Evolutionary conservation across 2,113 vertebrate genomes (phyloP).

Genomic region (Mionectes macconnelli): DNA sequence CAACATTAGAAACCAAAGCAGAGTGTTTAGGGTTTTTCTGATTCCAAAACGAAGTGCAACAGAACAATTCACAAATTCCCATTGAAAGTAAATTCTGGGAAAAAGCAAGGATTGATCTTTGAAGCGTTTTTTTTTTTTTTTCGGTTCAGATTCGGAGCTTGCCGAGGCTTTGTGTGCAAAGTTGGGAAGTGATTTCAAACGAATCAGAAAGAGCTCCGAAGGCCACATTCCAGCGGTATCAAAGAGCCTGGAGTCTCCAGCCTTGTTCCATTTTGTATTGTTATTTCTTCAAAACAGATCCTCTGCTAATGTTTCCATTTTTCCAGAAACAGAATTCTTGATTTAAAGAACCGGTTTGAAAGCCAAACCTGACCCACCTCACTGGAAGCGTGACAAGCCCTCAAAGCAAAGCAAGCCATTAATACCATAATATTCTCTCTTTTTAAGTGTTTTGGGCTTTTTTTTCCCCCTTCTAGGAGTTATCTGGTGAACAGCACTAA

Average conservation of each 20-base stretch:
- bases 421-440: neutral
- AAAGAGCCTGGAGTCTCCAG: neutral
- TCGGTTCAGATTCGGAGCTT: neutral
- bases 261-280: neutral
- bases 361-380: neutral
- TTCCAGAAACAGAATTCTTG: neutral
- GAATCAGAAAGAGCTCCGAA: neutral
- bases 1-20: neutral
- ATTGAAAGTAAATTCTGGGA: neutral
- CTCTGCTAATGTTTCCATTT: slow-evolving; percentile 25
- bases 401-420: neutral
- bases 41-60: neutral
- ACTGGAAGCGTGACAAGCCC: neutral
- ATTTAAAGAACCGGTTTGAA: slow-evolving; percentile 19
- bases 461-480: neutral
- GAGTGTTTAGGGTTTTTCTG: neutral
- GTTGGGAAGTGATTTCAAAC: slow-evolving; percentile 24
- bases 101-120: neutral
- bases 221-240: neutral
- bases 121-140: neutral
- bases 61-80: neutral
- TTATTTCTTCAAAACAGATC: slow-evolving; percentile 6
- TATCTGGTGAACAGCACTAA: neutral
- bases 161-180: neutral
- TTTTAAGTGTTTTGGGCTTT: neutral